Conservation (phyloP, 2,888 invertebrate genomes). For the Nomada flava region DNA sequence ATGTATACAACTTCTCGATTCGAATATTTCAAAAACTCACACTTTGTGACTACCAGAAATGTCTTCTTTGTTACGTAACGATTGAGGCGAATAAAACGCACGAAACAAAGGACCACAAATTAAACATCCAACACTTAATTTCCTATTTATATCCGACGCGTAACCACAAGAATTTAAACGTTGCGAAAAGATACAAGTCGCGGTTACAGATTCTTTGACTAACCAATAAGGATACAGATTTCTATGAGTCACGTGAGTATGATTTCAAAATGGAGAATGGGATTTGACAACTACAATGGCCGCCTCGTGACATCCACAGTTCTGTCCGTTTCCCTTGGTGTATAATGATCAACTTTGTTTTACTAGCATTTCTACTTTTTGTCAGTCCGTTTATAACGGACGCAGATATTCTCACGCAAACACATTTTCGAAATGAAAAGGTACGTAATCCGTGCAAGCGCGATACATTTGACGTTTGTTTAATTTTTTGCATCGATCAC, state of each 20-base stretch:
- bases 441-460: constrained; percentile 42
- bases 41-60: neutral
- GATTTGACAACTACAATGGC: constrained; percentile 30
- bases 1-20: neutral
- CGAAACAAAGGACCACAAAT: neutral
- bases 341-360: constrained; percentile 27
- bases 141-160: neutral
- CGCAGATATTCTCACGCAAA: neutral
- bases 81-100: neutral
- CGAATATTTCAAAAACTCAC: neutral
- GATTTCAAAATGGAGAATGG: constrained; percentile 43
- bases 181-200: neutral
- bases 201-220: neutral
- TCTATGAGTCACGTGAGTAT: constrained; percentile 24
- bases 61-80: neutral
- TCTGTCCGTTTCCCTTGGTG: neutral
- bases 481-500: neutral
- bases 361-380: constrained; percentile 42
- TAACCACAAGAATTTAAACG: neutral
- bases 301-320: constrained; percentile 30
- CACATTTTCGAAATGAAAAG: constrained; percentile 56
- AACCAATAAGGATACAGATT: constrained; percentile 24
- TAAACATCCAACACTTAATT: neutral
- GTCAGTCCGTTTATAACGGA: constrained; percentile 28
- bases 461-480: neutral